These are phyloP conservation scores for Steatocranus sp. DNA, from an alignment of 2,797 vertebrate genomes.

Conservation along the genomic window DNA sequence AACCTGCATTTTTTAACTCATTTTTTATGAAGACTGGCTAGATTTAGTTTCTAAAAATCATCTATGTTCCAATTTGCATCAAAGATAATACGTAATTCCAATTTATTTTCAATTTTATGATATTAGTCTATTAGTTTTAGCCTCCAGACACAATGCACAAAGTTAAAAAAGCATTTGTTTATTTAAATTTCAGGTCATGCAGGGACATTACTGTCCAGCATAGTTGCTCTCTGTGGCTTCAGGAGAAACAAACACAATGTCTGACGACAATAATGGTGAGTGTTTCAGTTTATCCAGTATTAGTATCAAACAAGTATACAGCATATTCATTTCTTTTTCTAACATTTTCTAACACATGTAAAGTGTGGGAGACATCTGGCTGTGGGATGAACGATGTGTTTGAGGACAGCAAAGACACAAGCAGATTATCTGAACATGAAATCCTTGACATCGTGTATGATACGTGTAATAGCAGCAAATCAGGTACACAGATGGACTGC, in stretches of 20 bases:
- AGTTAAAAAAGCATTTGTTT: background rate
- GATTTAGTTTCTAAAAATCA: background rate
- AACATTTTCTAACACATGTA: background rate
- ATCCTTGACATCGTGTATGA: slow-evolving; percentile 77
- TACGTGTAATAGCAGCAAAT: slow-evolving; percentile 59
- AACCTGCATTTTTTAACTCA: background rate
- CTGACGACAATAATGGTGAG: slow-evolving; percentile 54
- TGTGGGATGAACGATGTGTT: slow-evolving; percentile 9
- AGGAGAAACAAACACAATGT: slow-evolving; percentile 36
- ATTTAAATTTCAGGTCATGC: background rate
- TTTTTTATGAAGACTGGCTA: background rate
- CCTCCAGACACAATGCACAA: background rate
- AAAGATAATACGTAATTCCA: background rate
- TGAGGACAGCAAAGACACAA: slow-evolving; percentile 40
- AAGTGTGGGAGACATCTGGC: slow-evolving; percentile 51
- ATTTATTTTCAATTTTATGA: background rate
- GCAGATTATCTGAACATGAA: slow-evolving; percentile 73
- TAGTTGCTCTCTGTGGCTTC: slow-evolving; percentile 26
- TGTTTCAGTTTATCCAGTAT: background rate
- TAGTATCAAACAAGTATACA: background rate
- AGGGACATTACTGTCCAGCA: background rate
- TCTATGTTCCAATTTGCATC: background rate
- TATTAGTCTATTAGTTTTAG: background rate
- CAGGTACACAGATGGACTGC: slow-evolving; percentile 49
- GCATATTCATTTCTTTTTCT: background rate